Evolutionary conservation across 2,888 invertebrate genomes (phyloP).

Genomic region (Papilio demoleus): DNA sequence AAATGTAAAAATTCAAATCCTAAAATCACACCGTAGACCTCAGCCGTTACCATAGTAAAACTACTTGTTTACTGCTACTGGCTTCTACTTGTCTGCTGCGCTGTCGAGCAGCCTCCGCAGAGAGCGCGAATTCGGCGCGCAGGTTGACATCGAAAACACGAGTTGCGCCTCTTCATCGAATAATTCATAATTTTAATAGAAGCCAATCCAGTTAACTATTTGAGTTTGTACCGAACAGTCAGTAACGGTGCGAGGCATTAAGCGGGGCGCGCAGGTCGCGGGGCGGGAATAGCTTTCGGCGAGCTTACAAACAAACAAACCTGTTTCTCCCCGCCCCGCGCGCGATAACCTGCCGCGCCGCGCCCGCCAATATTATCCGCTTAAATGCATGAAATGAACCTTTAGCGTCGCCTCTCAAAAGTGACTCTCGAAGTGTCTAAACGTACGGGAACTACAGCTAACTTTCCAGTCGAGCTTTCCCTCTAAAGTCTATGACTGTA

Average conservation of each 20-base stretch:
- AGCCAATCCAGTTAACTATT: neutral
- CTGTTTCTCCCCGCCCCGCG: slow-evolving; percentile 57
- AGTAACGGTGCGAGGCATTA: slow-evolving; percentile 38
- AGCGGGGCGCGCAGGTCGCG: slow-evolving; percentile 29
- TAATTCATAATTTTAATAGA: slow-evolving; percentile 5
- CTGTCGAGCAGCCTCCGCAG: too few relatives aligned
- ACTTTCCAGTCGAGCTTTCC: neutral
- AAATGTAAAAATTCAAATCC: too few relatives aligned
- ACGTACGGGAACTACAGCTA: slow-evolving; percentile 14
- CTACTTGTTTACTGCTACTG: too few relatives aligned
- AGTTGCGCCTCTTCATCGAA: neutral
- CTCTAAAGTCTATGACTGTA: neutral
- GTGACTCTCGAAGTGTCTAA: slow-evolving; percentile 28
- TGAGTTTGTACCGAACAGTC: slow-evolving; percentile 2
- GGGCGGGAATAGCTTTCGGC: slow-evolving; percentile 60
- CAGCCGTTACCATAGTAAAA: too few relatives aligned
- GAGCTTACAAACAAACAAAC: slow-evolving; percentile 73
- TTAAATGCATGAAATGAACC: slow-evolving; percentile 60
- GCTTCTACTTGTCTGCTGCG: too few relatives aligned
- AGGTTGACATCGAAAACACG: too few relatives aligned
- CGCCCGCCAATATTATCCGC: slow-evolving; percentile 52
- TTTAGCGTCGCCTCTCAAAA: slow-evolving; percentile 48
- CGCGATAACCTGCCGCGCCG: slow-evolving; percentile 48
- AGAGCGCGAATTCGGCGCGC: too few relatives aligned
- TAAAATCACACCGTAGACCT: too few relatives aligned